These are phyloP conservation scores for Danaus chrysippus DNA, from an alignment of 2,888 invertebrate species.

Conservation along the genomic window DNA sequence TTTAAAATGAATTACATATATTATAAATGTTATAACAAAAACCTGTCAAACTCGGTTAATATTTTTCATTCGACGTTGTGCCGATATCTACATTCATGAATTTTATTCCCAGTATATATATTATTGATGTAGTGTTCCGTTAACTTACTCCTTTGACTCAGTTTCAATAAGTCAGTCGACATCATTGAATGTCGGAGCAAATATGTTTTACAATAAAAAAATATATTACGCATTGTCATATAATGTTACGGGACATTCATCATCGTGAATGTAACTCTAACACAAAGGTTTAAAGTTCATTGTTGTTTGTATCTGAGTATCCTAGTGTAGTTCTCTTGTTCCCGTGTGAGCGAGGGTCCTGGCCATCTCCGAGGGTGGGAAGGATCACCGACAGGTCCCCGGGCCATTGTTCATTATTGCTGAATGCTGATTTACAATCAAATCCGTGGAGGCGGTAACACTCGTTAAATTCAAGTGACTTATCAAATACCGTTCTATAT, in stretches of 20 bases:
- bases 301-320: conserved; percentile 22
- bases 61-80: no score
- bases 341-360: conserved; percentile 57
- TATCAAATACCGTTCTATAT: no score
- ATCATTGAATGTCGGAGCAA: conserved; percentile 40
- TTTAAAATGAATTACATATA: no score
- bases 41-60: no score
- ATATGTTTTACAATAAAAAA: conserved; percentile 47
- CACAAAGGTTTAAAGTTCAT: conserved; percentile 21
- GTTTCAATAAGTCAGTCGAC: conserved; percentile 27
- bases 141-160: not conserved
- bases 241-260: conserved; percentile 34
- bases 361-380: conserved; percentile 35
- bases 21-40: no score
- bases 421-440: conserved; percentile 2
- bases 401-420: conserved; percentile 18
- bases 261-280: conserved; percentile 18
- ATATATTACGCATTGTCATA: conserved; percentile 40
- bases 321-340: conserved; percentile 35
- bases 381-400: conserved; percentile 11
- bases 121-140: not conserved
- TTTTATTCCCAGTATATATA: no score
- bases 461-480: no score
- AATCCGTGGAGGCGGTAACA: not conserved
- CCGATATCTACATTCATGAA: no score